Evolutionary conservation across 2,888 invertebrate species (phyloP).

Genomic region (Ophraella communa): DNA sequence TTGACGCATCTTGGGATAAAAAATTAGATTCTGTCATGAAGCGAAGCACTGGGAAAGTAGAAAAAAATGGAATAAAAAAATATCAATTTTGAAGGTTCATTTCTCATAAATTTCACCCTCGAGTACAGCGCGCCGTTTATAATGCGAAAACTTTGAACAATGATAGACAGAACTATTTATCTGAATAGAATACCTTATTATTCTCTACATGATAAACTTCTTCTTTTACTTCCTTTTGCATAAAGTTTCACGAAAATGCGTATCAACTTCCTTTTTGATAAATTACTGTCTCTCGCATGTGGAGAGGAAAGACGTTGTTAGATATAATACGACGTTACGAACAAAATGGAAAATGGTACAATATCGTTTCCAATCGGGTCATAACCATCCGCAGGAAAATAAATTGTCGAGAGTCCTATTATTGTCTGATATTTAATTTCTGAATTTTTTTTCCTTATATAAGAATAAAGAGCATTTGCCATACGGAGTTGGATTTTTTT

Average conservation of each 20-base stretch:
- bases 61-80: no score
- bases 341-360: constrained; percentile 23
- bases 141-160: constrained; percentile 54
- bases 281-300: constrained; percentile 29
- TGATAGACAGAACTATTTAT: constrained; percentile 60
- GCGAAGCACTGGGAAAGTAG: constrained; percentile 14
- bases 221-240: constrained; percentile 37
- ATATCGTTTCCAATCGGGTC: constrained; percentile 23
- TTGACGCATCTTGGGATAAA: background rate
- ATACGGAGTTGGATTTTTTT: no score
- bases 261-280: constrained; percentile 37
- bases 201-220: constrained; percentile 53
- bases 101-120: constrained; percentile 59
- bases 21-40: background rate
- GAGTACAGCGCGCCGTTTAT: constrained; percentile 54
- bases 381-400: constrained; percentile 7
- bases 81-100: constrained; percentile 57
- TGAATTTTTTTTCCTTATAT: no score
- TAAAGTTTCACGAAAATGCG: constrained; percentile 32
- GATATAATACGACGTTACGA: constrained; percentile 18
- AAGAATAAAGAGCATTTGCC: no score
- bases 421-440: background rate
- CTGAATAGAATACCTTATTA: constrained; percentile 54
- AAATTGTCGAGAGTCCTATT: constrained; percentile 4
- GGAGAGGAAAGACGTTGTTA: constrained; percentile 31